Percentiles rank a stretch among this genome's conserved stretches.
Evolutionary conservation across 2,888 invertebrate genomes (phyloP).

Genomic region (Cryptus armator): DNA sequence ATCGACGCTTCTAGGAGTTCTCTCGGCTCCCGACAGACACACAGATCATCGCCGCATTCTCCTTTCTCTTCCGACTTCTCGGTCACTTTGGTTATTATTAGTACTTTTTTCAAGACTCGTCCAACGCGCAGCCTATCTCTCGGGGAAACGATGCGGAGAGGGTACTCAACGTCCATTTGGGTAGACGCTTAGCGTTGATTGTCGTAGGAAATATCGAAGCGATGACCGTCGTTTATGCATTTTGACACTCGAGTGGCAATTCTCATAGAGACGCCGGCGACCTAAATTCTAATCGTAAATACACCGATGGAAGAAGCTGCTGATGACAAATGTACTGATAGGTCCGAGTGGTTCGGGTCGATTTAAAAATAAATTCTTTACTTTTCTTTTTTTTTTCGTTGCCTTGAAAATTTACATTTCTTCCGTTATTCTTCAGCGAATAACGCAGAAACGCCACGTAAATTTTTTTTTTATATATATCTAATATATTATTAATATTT

Average conservation of each 20-base stretch:
- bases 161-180: conserved; percentile 36
- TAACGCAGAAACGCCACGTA: too few species aligned
- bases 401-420: too few species aligned
- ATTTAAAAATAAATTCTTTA: too few species aligned
- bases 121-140: conserved; percentile 9
- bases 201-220: conserved; percentile 15
- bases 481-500: too few species aligned
- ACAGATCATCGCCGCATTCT: not conserved
- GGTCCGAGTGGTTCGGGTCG: too few species aligned
- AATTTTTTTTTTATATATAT: too few species aligned
- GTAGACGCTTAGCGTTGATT: conserved; percentile 18
- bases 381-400: too few species aligned
- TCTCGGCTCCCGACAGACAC: conserved; percentile 8
- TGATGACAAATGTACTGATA: not conserved
- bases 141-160: not conserved
- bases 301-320: not conserved
- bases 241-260: not conserved
- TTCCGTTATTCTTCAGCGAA: too few species aligned
- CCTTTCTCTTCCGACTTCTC: conserved; percentile 26
- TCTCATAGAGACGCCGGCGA: not conserved
- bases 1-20: conserved; percentile 10
- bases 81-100: conserved; percentile 5
- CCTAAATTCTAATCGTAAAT: conserved; percentile 4
- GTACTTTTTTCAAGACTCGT: not conserved
- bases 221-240: conserved; percentile 8